Conservation (phyloP, 2,113 vertebrate species). For the Chaetodon trifascialis region DNA sequence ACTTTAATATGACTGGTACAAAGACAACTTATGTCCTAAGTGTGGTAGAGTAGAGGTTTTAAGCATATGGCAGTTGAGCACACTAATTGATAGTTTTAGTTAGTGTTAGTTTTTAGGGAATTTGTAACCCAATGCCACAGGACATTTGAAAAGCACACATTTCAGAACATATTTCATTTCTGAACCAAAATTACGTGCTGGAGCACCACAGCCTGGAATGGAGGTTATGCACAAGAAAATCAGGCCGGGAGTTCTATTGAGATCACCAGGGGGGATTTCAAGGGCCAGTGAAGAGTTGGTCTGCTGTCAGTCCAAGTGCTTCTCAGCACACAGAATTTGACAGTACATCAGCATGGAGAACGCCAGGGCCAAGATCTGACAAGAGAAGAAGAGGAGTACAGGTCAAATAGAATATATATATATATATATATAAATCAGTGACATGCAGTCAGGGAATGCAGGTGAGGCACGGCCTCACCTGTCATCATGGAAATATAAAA, state of each 20-base stretch:
- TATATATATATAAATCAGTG: no score
- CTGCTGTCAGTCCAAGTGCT: slow-evolving; percentile 83
- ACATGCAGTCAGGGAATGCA: no score
- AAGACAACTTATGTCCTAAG: not conserved
- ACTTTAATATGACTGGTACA: not conserved
- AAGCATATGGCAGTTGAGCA: no score
- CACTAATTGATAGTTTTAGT: not conserved
- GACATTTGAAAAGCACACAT: not conserved
- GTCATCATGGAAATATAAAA: no score
- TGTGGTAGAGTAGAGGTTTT: not conserved
- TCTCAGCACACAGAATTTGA: slow-evolving; percentile 86
- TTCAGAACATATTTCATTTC: not conserved
- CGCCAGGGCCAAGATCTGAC: slow-evolving; percentile 85
- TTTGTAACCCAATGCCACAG: not conserved
- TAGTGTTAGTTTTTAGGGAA: not conserved
- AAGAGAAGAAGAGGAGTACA: not conserved
- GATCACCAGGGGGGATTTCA: not conserved
- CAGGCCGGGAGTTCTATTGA: not conserved
- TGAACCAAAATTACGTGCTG: not conserved
- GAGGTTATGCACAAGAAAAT: not conserved
- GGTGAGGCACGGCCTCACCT: no score
- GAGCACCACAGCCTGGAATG: not conserved
- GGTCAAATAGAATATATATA: not conserved
- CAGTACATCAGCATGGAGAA: slow-evolving; percentile 91
- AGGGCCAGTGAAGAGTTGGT: not conserved